These are phyloP conservation scores for Sebastes flavidus DNA, from an alignment of 2,797 vertebrate genomes.

Conservation along the genomic window DNA sequence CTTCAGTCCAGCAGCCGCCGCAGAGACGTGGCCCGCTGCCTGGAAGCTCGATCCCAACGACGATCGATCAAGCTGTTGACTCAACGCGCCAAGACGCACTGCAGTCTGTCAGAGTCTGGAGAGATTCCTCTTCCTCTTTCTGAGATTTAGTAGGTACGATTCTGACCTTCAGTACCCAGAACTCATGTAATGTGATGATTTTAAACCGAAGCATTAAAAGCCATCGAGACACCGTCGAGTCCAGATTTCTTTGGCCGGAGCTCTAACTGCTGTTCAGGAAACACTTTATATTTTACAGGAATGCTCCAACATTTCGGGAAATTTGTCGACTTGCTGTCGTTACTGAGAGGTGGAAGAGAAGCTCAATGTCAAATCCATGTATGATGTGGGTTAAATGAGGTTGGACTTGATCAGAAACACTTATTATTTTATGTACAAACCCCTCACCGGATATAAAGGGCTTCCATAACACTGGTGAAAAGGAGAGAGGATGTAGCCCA, in stretches of 20 bases:
- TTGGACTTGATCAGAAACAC: too few species aligned
- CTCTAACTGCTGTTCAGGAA: constrained; percentile 18
- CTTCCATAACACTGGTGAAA: not conserved
- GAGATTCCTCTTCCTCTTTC: not conserved
- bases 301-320: not conserved
- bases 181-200: constrained; percentile 22
- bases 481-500: not conserved
- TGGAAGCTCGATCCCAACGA: constrained; percentile 53
- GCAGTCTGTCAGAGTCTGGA: constrained; percentile 14
- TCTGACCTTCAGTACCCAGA: not conserved
- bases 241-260: constrained; percentile 29
- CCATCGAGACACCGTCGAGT: not conserved
- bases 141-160: not conserved
- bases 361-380: not conserved
- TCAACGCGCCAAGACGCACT: constrained; percentile 48
- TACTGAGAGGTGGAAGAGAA: not conserved
- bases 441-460: not conserved
- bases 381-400: too few species aligned
- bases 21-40: constrained; percentile 49
- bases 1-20: constrained; percentile 59
- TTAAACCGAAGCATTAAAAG: constrained; percentile 13
- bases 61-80: constrained; percentile 66
- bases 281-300: constrained; percentile 13
- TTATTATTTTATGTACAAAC: too few species aligned
- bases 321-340: constrained; percentile 2